Conservation (phyloP, 1,140 invertebrate species). For the Drosophila pandora region DNA sequence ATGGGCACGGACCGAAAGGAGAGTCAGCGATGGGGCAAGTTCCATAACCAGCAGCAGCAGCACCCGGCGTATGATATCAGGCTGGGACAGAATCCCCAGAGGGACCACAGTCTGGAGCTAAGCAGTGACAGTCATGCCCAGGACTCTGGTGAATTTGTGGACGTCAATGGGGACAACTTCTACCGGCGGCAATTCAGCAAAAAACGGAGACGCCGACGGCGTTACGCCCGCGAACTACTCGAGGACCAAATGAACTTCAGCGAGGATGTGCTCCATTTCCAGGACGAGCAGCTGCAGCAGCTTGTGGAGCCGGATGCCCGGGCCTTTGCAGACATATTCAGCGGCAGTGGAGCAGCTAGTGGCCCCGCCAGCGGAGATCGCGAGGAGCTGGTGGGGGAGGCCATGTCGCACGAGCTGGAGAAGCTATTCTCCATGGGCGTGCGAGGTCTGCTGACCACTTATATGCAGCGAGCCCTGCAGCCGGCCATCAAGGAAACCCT, state of each 20-base stretch:
- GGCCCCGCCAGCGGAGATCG: slow-evolving; percentile 17
- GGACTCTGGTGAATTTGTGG: slow-evolving; percentile 61
- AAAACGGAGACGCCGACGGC: slow-evolving; percentile 55
- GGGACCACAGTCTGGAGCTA: slow-evolving; percentile 59
- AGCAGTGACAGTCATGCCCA: slow-evolving; percentile 42
- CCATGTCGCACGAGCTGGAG: slow-evolving; percentile 91
- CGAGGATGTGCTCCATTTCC: slow-evolving; percentile 76
- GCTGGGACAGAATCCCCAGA: slow-evolving; percentile 37
- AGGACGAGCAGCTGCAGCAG: slow-evolving; percentile 74
- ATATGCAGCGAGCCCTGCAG: slow-evolving; percentile 92
- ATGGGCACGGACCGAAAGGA: slow-evolving; percentile 44
- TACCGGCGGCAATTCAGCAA: slow-evolving; percentile 59
- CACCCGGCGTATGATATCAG: slow-evolving; percentile 67
- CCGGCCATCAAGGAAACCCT: slow-evolving; percentile 93
- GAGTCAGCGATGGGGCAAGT: slow-evolving; percentile 53
- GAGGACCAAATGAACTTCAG: slow-evolving; percentile 80
- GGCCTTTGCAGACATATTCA: slow-evolving; percentile 76
- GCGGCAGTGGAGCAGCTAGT: slow-evolving; percentile 7
- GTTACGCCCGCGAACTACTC: slow-evolving; percentile 11
- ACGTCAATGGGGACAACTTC: slow-evolving; percentile 69
- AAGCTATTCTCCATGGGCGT: slow-evolving; percentile 92
- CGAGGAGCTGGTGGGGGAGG: slow-evolving; percentile 85
- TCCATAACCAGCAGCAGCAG: slow-evolving; percentile 27
- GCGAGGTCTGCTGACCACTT: slow-evolving; percentile 90
- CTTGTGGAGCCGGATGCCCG: slow-evolving; percentile 75